Percentiles rank a stretch among this genome's conserved stretches.
phyloP scores from a whole-genome alignment of 2,888 invertebrate genomes.

The Criorhina ranunculi region DNA sequence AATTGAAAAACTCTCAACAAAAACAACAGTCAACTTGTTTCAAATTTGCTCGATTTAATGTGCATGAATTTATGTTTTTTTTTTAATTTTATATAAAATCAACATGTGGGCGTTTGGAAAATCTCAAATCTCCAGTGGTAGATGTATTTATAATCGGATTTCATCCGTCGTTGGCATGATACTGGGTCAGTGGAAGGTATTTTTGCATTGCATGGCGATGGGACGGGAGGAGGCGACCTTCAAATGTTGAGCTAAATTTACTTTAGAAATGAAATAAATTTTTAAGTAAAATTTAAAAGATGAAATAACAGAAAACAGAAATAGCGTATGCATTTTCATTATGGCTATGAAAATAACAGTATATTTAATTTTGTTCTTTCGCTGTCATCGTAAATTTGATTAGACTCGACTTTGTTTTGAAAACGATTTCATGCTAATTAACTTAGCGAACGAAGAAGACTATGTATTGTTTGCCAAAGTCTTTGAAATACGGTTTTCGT shows the following conservation, averaged over 20 bases:
- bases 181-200: slow-evolving; percentile 39
- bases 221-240: slow-evolving; percentile 12
- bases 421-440: background rate
- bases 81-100: slow-evolving; percentile 33
- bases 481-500: slow-evolving; percentile 13
- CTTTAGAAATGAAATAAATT: slow-evolving; percentile 29
- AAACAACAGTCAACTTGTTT: slow-evolving; percentile 17
- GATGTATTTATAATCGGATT: slow-evolving; percentile 40
- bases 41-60: slow-evolving; percentile 18
- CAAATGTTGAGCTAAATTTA: slow-evolving; percentile 27
- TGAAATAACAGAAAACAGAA: background rate
- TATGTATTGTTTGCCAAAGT: background rate
- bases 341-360: background rate
- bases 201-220: slow-evolving; percentile 43
- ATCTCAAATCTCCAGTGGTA: slow-evolving; percentile 38
- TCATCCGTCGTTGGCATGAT: slow-evolving; percentile 18
- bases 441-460: background rate
- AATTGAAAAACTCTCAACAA: background rate
- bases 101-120: slow-evolving; percentile 49
- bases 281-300: background rate
- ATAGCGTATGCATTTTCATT: no score
- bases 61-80: slow-evolving; percentile 13
- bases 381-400: slow-evolving; percentile 1
- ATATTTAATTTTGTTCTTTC: background rate
- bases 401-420: slow-evolving; percentile 2